Evolutionary conservation across 2,888 invertebrate genomes (phyloP).

Genomic region (Ophion slaviceki): DNA sequence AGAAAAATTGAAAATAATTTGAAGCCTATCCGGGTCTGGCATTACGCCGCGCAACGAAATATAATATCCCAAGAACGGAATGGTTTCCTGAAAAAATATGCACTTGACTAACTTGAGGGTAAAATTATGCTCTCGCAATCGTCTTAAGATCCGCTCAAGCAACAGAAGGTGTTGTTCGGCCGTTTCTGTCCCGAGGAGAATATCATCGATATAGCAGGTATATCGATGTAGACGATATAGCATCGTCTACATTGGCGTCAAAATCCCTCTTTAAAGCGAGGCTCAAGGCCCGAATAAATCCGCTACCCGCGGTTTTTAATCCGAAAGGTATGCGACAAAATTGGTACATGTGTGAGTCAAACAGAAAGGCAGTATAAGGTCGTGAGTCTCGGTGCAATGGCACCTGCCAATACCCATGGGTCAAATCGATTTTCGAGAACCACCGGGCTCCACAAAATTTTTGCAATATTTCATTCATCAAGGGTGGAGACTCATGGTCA

Average conservation of each 20-base stretch:
- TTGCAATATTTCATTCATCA: slow-evolving; percentile 67
- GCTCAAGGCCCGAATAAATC: slow-evolving; percentile 70
- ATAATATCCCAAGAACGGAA: neutral
- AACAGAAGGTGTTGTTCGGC: neutral
- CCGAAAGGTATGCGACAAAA: slow-evolving; percentile 73
- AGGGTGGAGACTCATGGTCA: slow-evolving; percentile 71
- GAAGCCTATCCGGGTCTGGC: neutral
- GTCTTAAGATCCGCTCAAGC: neutral
- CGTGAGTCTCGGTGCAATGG: slow-evolving; percentile 50
- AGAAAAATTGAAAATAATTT: neutral
- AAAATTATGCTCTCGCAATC: neutral
- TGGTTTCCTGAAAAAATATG: neutral
- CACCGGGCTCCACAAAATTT: slow-evolving; percentile 59
- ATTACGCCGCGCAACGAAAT: neutral
- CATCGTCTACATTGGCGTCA: slow-evolving; percentile 55
- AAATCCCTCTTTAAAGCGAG: slow-evolving; percentile 70
- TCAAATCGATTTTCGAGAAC: slow-evolving; percentile 67
- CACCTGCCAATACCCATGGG: slow-evolving; percentile 66
- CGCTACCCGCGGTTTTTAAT: slow-evolving; percentile 71
- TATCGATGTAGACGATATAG: no score
- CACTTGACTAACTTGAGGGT: neutral
- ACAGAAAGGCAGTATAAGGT: slow-evolving; percentile 64
- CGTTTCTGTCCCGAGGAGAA: neutral
- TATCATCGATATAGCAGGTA: neutral
- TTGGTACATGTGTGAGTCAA: slow-evolving; percentile 62